Evolutionary conservation across 2,797 vertebrate species (phyloP), one percentile per base, ranked within the genome.

Genomic region (Eupleurogrammus muticus): DNA sequence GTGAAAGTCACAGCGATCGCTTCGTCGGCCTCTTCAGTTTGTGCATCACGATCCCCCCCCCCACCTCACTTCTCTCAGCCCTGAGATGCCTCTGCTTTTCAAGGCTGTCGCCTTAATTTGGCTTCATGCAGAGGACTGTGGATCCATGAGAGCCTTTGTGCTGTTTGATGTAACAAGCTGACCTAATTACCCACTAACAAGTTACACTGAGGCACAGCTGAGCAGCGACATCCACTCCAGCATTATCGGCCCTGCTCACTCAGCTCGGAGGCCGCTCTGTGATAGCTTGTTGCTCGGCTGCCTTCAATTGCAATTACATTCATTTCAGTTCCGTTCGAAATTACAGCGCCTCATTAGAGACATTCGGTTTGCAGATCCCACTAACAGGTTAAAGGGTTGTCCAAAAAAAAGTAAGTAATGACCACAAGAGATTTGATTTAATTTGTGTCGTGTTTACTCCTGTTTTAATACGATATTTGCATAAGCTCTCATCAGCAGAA

Each of bases 131-230:
- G 72, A 73, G 71, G 69, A 78, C 48, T 40, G 68, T 53, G 64
- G 62, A 71, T 71, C 74, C 54, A 59, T n/a, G 60, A 68, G 73
- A 77, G 71, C 60, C 24, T 82, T 86, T 73, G 73, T 80, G 66
- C 47, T 65, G 71, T 84, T 86, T 86, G 83, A 89, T 87, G 83
- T 84, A 82, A 86, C 67, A 74, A 66, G 70, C 64, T 87, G 84
- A 89, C 85, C 86, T 91, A 90, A 91, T 89, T 90, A 90, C 70
- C 86, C 84, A 79, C 81, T 90, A 86, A 87, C 80, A 77, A 83
- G 80, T 82, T 77, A 67, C 70, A 77, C 44, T 12, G 40, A 82
- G 66, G 52, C 72, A 57, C 88, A 88, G 84, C 83, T 86, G 87
- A 87, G 85, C 58, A 71, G 80, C 80, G 58, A 23, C 82, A 58